Evolutionary conservation across 2,888 invertebrate genomes (phyloP).

Genomic region (Parnassius orleans): DNA sequence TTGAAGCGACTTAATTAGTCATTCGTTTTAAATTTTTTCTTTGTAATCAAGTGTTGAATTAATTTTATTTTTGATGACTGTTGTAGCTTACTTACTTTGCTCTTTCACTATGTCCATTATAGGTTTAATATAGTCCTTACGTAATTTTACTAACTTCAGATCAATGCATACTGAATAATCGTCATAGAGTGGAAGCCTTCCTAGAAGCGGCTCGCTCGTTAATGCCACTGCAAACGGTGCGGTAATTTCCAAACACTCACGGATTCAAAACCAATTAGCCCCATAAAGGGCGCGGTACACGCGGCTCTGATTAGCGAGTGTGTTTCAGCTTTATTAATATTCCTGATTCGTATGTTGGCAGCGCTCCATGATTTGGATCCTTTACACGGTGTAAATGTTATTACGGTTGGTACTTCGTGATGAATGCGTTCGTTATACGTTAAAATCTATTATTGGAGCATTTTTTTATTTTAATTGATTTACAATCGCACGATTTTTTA

Average conservation of each 20-base stretch:
- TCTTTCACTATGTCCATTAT: no score
- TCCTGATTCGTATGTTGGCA: constrained; percentile 35
- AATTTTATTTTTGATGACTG: no score
- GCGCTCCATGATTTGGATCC: constrained; percentile 33
- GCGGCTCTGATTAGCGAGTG: constrained; percentile 41
- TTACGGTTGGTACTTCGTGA: constrained; percentile 36
- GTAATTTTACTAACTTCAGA: no score
- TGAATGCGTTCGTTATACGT: constrained; percentile 31
- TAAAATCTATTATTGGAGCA: constrained; percentile 12
- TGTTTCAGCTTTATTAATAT: constrained; percentile 43
- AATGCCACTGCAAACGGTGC: constrained; percentile 14
- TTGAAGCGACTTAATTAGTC: no score
- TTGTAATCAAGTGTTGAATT: no score
- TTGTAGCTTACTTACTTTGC: no score
- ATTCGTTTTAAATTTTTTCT: no score
- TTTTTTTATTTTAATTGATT: constrained; percentile 8
- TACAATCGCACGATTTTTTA: constrained; percentile 10
- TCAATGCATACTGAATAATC: no score
- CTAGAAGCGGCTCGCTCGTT: constrained; percentile 11
- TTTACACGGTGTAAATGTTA: constrained; percentile 38
- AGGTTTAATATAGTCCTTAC: no score
- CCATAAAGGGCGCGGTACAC: constrained; percentile 36
- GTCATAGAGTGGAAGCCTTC: neutral
- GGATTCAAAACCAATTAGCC: constrained; percentile 43
- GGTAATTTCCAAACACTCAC: constrained; percentile 23